Base-by-base conservation (phyloP, 2,888 invertebrate genomes). In the Cylloceria caligata region DNA sequence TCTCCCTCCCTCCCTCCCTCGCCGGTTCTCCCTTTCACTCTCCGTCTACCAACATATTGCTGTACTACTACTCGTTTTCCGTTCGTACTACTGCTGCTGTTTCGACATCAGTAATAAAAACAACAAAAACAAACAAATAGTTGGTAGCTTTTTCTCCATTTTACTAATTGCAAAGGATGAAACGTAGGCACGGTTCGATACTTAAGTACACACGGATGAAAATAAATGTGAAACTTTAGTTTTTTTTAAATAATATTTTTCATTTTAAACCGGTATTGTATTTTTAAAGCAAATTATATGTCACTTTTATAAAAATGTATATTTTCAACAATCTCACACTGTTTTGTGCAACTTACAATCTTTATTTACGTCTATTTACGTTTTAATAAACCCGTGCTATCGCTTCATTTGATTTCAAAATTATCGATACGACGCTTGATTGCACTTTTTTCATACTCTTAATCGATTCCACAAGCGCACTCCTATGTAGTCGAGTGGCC, bases 361-460 rank as follows among this genome's bases (percentile, higher is more conserved):
- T 60, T 60, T 60, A 16, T 60, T 60, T 34, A 7, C 57, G 16
- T 30, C 62, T 1, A 11, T 36, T 39, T 62, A 62, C 21, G 4
- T 21, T 62, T 62, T 21, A 19, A 62, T 62, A 62, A 62, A 39
- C 62, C 13, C 9, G 52, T 49, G 27, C 36, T 7, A 52, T 52
- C 49, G 49, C 34, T 19, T 7, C 19, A 27, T 34, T 68, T 7
- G 21, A 68, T 49, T 49, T 3, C 49, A 34, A 27, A 49, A 21
- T 36, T 68, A 30, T 13, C 49, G 19, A 68, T 68, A 49, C 34
- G 49, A 68, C 67, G n/a, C 9, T 19, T 24, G 49, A 2, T n/a
- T 19, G 34, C 47, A 19, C 47, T 47, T 67, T 27, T 67, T 49
- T 67, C 11, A 30, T 34, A 47, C 24, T 19, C 19, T 49, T 49